Conservation (phyloP, 2,113 vertebrate species). For the Pterocles orientalis region DNA sequence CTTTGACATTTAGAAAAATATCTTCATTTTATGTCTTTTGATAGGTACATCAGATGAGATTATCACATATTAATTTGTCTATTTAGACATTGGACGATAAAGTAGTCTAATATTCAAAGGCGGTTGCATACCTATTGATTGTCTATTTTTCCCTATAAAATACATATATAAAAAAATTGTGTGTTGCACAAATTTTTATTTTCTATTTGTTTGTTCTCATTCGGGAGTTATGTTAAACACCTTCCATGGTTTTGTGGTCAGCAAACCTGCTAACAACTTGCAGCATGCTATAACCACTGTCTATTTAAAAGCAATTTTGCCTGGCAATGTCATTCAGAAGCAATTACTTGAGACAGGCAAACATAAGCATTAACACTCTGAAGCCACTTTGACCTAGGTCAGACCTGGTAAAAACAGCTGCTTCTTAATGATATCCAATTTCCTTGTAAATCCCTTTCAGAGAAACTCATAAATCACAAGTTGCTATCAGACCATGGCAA, state of each 20-base stretch:
- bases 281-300: background rate
- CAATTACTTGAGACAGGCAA: conserved; percentile 13
- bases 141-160: background rate
- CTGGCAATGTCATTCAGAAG: background rate
- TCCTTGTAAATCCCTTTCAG: conserved; percentile 19
- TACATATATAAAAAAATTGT: background rate
- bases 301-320: conserved; percentile 24
- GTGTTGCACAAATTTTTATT: background rate
- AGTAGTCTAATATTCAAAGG: background rate
- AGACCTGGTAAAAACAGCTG: conserved; percentile 2
- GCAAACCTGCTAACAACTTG: background rate
- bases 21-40: background rate
- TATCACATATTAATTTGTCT: background rate
- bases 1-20: background rate
- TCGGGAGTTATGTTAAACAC: background rate
- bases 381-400: background rate
- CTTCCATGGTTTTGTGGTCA: background rate
- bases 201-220: background rate
- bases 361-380: background rate
- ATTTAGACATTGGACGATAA: background rate
- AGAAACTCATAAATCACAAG: conserved; percentile 55
- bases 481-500: background rate
- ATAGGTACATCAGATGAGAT: background rate
- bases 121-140: background rate
- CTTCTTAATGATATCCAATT: conserved; percentile 38